Evolutionary conservation across 2,888 invertebrate genomes (phyloP).

Genomic region (Parelbella ahira): DNA sequence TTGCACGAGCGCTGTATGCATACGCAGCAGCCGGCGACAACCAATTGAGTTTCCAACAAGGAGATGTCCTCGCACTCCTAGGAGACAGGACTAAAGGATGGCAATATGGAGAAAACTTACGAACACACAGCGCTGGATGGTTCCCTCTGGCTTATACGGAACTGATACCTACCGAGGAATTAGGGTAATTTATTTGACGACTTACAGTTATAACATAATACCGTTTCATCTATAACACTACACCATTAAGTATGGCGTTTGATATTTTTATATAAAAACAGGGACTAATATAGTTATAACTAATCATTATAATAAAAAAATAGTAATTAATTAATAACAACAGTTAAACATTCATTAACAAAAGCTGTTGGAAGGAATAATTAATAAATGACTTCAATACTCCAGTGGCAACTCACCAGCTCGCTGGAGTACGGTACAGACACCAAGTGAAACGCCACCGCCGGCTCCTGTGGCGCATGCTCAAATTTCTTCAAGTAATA

Average conservation of each 20-base stretch:
- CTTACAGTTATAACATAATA: too few species aligned
- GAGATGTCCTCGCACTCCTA: slow-evolving; percentile 92
- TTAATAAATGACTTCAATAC: too few species aligned
- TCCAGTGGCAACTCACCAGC: slow-evolving; percentile 63
- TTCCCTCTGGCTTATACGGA: slow-evolving; percentile 97
- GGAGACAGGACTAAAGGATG: slow-evolving; percentile 96
- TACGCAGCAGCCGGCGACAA: slow-evolving; percentile 94
- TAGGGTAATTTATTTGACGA: too few species aligned
- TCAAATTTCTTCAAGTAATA: slow-evolving; percentile 50
- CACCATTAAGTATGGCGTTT: too few species aligned
- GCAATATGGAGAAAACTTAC: slow-evolving; percentile 97
- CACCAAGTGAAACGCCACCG: slow-evolving; percentile 64
- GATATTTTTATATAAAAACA: too few species aligned
- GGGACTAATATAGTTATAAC: too few species aligned
- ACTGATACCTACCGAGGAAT: slow-evolving; percentile 84
- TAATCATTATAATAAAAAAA: too few species aligned
- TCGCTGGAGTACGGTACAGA: slow-evolving; percentile 69
- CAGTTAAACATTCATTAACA: too few species aligned
- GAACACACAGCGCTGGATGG: slow-evolving; percentile 96
- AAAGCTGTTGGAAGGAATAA: too few species aligned
- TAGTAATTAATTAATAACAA: too few species aligned
- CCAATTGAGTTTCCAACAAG: slow-evolving; percentile 95
- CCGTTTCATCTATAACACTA: too few species aligned
- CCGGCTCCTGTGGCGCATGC: slow-evolving; percentile 72
- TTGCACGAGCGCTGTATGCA: slow-evolving; percentile 92